Evolutionary conservation across 37 sponge, comb jelly and placozoan genomes (phyloP).

Genomic region (Petrosia ficiformis): DNA sequence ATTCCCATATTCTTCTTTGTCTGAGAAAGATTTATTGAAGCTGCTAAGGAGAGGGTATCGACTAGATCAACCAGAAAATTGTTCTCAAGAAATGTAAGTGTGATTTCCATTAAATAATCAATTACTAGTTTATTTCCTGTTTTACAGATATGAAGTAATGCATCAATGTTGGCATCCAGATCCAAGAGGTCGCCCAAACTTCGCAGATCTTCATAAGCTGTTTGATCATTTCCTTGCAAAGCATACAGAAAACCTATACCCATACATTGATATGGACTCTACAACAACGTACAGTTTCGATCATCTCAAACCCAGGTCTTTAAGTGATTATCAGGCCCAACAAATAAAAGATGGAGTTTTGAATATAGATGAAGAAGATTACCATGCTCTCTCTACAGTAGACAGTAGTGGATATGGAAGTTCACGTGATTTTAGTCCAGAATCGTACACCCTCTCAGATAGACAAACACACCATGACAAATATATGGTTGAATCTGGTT

Average conservation of each 20-base stretch:
- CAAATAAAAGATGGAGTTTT: background rate
- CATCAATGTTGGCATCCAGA: conserved; percentile 47
- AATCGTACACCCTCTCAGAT: background rate
- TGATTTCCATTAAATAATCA: background rate
- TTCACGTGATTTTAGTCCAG: background rate
- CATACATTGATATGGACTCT: conserved; percentile 14
- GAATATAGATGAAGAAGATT: background rate
- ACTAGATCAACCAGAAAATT: conserved; percentile 42
- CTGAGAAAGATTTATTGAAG: conserved; percentile 34
- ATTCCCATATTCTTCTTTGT: conserved; percentile 40
- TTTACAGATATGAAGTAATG: conserved; percentile 64
- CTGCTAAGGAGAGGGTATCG: conserved; percentile 33
- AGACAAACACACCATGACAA: background rate
- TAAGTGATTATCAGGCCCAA: background rate
- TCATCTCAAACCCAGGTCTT: background rate
- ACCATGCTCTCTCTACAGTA: background rate
- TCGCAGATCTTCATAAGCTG: conserved; percentile 26
- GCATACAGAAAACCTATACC: conserved; percentile 18
- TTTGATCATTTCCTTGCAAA: conserved; percentile 26
- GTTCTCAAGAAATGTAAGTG: conserved; percentile 58
- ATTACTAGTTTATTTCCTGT: too few species aligned
- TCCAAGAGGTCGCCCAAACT: conserved; percentile 32
- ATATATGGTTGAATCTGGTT: background rate
- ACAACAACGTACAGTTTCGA: background rate
- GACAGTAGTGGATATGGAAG: background rate